A percentile compares a stretch with the other conserved stretches of the same genome.
Evolutionary conservation across 2,113 vertebrate species (phyloP).

Genomic region (Lampris incognitus): DNA sequence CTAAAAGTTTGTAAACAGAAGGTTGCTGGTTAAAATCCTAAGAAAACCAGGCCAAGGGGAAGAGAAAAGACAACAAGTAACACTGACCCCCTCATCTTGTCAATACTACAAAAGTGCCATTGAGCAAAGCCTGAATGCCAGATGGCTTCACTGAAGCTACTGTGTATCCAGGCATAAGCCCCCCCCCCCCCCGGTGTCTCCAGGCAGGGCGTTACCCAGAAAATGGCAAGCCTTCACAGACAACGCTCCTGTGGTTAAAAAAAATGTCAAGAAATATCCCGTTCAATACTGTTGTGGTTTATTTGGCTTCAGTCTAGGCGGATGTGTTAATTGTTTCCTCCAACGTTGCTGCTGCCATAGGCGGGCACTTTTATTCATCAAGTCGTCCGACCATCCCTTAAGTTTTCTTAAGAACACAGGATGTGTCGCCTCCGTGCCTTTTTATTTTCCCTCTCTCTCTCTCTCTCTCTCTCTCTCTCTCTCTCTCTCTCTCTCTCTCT

Average conservation of each 20-base stretch:
- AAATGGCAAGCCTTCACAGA: neutral
- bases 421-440: slow-evolving; percentile 25
- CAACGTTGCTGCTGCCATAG: slow-evolving; percentile 42
- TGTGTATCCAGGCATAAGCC: too few species aligned
- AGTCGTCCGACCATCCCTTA: slow-evolving; percentile 27
- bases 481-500: neutral
- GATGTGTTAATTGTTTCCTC: slow-evolving; percentile 37
- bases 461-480: neutral
- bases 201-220: neutral
- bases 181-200: neutral
- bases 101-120: slow-evolving; percentile 27
- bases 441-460: neutral
- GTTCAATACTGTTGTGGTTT: slow-evolving; percentile 10
- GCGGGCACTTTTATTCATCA: slow-evolving; percentile 42
- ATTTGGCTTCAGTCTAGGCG: slow-evolving; percentile 17
- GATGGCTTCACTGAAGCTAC: neutral
- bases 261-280: slow-evolving; percentile 7
- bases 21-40: too few species aligned
- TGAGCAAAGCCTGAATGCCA: neutral
- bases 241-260: slow-evolving; percentile 9
- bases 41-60: too few species aligned
- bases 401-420: slow-evolving; percentile 23
- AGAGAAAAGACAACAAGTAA: too few species aligned
- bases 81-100: neutral
- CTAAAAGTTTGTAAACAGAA: too few species aligned